Base-by-base conservation (phyloP, 2,888 invertebrate species). In the Seira ritae region DNA sequence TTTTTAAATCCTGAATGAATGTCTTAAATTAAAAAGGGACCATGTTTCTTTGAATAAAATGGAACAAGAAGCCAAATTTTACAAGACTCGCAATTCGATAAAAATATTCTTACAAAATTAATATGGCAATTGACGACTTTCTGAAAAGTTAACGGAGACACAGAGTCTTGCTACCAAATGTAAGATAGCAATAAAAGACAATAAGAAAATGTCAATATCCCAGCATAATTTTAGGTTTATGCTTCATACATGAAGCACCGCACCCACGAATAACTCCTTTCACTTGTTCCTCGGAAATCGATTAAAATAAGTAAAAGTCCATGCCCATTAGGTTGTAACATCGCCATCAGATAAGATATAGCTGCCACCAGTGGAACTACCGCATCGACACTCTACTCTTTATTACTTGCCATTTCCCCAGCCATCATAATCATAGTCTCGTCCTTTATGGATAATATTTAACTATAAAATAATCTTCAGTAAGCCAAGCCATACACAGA, bases 231-330 rank as follows among this genome's bases (percentile, higher is more conserved):
- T 31, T 31, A 50, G 50, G 15, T 3, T 50, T 50, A 50, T 50
- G 17, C 12, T 50, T 50, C 17, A 50, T 17, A 19, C 71, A 19
- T n/a, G n/a, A n/a, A 62, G 31, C 22, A 73, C 73, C 73, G 73
- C 73, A 73, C 75, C 67, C 67, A 75, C 20, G 66, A 75, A 67
- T 75, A 75, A 75, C 75, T 75, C 75, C 66, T 67, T 55, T 67
- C 50, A 60, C 70, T 77, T 31, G 50, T 50, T 60, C 4, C 62
- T 76, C 50, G 23, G 62, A 78, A 78, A 78, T 78, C 78, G 78
- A 78, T 78, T 78, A 70, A 70, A 71, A 70, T 50, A 50, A 50
- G 50, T 50, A 50, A n/a, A 50, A 50, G 50, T 50, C 69, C 24
- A 68, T 75, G 60, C 70, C 69, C 37, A 31, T 23, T 24, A 68